These are phyloP conservation scores for Clinocottus analis DNA, from an alignment of 2,113 vertebrate species.

Conservation along the genomic window DNA sequence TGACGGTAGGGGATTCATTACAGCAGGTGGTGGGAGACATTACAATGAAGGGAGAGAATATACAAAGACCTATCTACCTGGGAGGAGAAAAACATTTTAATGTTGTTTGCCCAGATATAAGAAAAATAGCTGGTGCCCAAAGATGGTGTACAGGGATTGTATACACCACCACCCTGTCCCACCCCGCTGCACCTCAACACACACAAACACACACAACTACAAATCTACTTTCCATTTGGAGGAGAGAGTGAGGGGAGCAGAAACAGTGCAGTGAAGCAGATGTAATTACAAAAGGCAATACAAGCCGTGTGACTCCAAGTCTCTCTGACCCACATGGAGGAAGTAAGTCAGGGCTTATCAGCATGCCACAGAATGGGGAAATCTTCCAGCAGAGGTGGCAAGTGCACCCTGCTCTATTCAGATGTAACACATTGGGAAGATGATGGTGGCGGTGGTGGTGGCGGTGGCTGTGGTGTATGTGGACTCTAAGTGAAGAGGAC, in stretches of 20 bases:
- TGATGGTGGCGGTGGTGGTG: constrained; percentile 37
- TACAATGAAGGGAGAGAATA: constrained; percentile 29
- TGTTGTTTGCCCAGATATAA: constrained; percentile 46
- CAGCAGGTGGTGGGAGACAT: constrained; percentile 29
- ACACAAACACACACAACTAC: constrained; percentile 17
- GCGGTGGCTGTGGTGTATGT: constrained; percentile 14
- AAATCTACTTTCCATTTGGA: constrained; percentile 54
- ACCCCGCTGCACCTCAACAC: not conserved
- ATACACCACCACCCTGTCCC: not conserved
- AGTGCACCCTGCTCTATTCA: constrained; percentile 64
- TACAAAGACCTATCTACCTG: constrained; percentile 40
- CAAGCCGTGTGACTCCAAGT: constrained; percentile 65
- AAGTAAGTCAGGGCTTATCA: constrained; percentile 79
- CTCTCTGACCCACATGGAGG: constrained; percentile 71
- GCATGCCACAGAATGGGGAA: constrained; percentile 65
- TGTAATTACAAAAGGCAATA: constrained; percentile 80
- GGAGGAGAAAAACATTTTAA: constrained; percentile 43
- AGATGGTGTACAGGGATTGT: constrained; percentile 42
- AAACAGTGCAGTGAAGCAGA: constrained; percentile 69
- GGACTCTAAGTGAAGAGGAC: constrained; percentile 36
- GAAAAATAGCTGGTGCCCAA: constrained; percentile 36
- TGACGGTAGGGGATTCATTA: constrained; percentile 27
- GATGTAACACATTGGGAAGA: constrained; percentile 62
- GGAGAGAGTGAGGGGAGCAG: constrained; percentile 47
- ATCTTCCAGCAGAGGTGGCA: constrained; percentile 60